Base-by-base conservation (phyloP, 2,797 vertebrate genomes). In the Heteromormyrus szaboi region DNA sequence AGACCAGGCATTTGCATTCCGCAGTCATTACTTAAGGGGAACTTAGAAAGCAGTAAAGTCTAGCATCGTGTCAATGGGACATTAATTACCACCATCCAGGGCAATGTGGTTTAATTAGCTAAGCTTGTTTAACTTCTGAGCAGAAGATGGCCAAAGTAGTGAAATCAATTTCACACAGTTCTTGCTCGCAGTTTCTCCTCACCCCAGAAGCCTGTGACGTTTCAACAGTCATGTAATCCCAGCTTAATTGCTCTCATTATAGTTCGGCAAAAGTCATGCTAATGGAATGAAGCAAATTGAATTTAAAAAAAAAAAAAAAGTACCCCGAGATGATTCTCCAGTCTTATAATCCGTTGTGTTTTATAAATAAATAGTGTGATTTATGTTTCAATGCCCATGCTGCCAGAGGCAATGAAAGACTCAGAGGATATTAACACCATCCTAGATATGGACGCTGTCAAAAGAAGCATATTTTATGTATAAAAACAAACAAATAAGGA, bases 91-190 rank as follows among this genome's bases (percentile, higher is more conserved):
- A 79, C 88, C 89, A 87, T 89, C 88, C 85, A 88, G 85, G 72
- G 91, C 90, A 89, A 89, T 87, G 88, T 84, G 88, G 89, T 86
- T 90, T 89, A 91, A 91, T 92, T 92, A 92, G 91, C 87, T 7
- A 89, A 90, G 90, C 90, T 91, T 91, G 89, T 90, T 90, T 90
- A 90, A 92, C 88, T 87, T 89, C 85, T 90, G 90, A 90, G 90
- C 89, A 89, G 89, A 90, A 91, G 91, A 89, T 76, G 83, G 88
- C 88, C 89, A 90, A 89, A 90, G 89, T 88, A 90, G 90, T 89
- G 90, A 91, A 89, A 90, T 89, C 89, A 88, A 91, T 91, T 91
- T 90, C 91, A 90, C 91, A 90, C 90, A 86, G 89, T 79, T 62
- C 89, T 89, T 89, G 88, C 90, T 90, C 48, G 62, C 89, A 88